Conservation (phyloP, 2,888 invertebrate species). For the Agonopterix alstromeriana region DNA sequence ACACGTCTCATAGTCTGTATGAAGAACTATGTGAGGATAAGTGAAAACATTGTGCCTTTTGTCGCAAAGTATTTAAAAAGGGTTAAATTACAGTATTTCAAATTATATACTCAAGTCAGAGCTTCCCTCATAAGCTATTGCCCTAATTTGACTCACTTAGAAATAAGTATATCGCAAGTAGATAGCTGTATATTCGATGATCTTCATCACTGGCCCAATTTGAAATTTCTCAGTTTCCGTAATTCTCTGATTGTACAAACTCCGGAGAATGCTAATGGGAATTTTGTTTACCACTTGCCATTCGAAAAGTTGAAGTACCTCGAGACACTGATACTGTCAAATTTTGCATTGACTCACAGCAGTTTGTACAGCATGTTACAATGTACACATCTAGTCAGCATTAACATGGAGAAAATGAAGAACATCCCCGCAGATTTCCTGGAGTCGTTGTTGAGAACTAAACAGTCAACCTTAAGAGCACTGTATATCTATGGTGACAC, state of each 20-base stretch:
- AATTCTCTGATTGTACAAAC: slow-evolving; percentile 70
- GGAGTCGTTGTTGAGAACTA: slow-evolving; percentile 59
- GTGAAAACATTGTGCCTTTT: slow-evolving; percentile 71
- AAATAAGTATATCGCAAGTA: slow-evolving; percentile 74
- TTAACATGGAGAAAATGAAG: slow-evolving; percentile 75
- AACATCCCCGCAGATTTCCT: slow-evolving; percentile 70
- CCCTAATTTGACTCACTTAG: slow-evolving; percentile 70
- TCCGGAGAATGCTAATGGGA: slow-evolving; percentile 62
- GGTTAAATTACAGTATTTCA: slow-evolving; percentile 74
- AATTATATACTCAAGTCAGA: slow-evolving; percentile 70
- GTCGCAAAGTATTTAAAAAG: slow-evolving; percentile 71
- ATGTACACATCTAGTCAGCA: slow-evolving; percentile 64
- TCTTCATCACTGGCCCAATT: slow-evolving; percentile 65
- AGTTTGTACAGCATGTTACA: slow-evolving; percentile 69
- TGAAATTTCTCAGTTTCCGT: slow-evolving; percentile 70
- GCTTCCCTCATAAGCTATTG: slow-evolving; percentile 67
- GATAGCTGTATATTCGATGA: slow-evolving; percentile 74
- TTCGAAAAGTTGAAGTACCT: slow-evolving; percentile 64
- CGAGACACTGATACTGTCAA: slow-evolving; percentile 64
- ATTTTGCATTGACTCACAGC: slow-evolving; percentile 65
- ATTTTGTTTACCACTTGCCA: slow-evolving; percentile 68
- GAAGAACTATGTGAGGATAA: slow-evolving; percentile 71
- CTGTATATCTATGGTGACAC: slow-evolving; percentile 71
- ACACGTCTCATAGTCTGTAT: slow-evolving; percentile 71
- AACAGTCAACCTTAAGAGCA: slow-evolving; percentile 56